These are phyloP conservation scores for Crotophaga sulcirostris DNA, from an alignment of 2,113 vertebrate genomes.

Conservation along the genomic window DNA sequence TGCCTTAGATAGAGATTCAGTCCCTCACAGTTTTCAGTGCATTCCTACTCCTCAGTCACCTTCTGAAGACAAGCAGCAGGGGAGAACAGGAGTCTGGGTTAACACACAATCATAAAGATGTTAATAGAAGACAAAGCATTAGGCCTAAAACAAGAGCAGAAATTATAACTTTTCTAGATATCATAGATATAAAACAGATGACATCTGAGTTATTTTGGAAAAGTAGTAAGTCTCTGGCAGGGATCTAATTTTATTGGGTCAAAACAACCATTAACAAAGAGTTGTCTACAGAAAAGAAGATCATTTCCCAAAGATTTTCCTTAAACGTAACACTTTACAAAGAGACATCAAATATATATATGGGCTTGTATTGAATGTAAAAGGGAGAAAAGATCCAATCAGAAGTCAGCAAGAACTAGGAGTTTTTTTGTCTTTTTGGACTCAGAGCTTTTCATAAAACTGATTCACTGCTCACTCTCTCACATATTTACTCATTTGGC, in stretches of 20 bases:
- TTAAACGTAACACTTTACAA: background rate
- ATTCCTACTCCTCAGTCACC: background rate
- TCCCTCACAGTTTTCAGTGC: background rate
- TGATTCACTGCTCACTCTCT: background rate
- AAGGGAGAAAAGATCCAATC: background rate
- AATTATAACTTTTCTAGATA: background rate
- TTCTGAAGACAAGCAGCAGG: background rate
- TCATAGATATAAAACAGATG: background rate
- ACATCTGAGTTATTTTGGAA: background rate
- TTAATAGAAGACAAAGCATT: background rate
- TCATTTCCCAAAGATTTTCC: background rate
- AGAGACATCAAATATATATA: background rate
- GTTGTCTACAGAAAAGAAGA: background rate
- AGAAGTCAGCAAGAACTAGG: background rate
- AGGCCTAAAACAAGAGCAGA: background rate
- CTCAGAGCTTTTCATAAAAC: slow-evolving; percentile 21
- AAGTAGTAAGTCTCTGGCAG: background rate
- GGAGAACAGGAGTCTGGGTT: background rate
- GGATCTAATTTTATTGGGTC: background rate
- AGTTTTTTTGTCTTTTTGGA: background rate
- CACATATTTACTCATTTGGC: slow-evolving; percentile 51
- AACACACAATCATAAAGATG: background rate
- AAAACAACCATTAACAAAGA: slow-evolving; percentile 1
- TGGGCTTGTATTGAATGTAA: background rate
- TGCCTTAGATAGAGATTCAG: background rate